Percentiles rank a stretch among this genome's conserved stretches.
These are phyloP conservation scores for Aethes cnicana DNA, from an alignment of 2,888 invertebrate species.

Conservation along the genomic window DNA sequence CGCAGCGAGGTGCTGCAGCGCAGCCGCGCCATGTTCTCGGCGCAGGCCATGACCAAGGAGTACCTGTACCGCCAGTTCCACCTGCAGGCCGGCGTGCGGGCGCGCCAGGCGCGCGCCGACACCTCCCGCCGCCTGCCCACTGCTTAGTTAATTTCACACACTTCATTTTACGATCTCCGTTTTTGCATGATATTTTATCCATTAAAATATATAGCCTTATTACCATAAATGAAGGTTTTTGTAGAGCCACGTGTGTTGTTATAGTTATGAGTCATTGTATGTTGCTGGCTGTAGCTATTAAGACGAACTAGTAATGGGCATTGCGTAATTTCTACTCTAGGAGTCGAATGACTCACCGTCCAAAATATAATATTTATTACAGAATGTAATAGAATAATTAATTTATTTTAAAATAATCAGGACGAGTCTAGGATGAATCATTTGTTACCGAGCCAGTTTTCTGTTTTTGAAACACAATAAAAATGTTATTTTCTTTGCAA, in stretches of 20 bases:
- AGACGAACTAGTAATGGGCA: constrained; percentile 65
- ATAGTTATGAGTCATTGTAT: constrained; percentile 58
- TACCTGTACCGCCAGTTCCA: constrained; percentile 76
- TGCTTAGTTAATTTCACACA: too few relatives aligned
- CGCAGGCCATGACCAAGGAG: constrained; percentile 78
- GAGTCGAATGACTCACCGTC: constrained; percentile 62
- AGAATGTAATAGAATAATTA: constrained; percentile 20
- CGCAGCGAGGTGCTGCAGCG: constrained; percentile 56
- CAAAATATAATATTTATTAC: constrained; percentile 57
- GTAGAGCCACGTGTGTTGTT: constrained; percentile 43
- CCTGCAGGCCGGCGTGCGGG: constrained; percentile 63
- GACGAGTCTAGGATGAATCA: constrained; percentile 9
- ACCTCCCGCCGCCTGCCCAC: too few relatives aligned
- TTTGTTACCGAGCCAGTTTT: not conserved
- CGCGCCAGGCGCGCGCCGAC: constrained; percentile 58
- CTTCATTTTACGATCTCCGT: not conserved
- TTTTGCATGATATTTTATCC: constrained; percentile 18
- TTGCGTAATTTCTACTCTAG: constrained; percentile 62
- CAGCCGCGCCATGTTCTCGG: constrained; percentile 73
- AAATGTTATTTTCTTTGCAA: too few relatives aligned
- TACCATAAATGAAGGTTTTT: constrained; percentile 36
- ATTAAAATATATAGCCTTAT: constrained; percentile 25
- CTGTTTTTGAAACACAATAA: not conserved
- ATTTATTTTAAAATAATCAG: constrained; percentile 15
- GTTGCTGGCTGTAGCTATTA: constrained; percentile 59